A percentile compares a stretch with the other conserved stretches of the same genome.
phyloP scores from a whole-genome alignment of 1,140 invertebrate species.

The Lamellibrachia luymesi region DNA sequence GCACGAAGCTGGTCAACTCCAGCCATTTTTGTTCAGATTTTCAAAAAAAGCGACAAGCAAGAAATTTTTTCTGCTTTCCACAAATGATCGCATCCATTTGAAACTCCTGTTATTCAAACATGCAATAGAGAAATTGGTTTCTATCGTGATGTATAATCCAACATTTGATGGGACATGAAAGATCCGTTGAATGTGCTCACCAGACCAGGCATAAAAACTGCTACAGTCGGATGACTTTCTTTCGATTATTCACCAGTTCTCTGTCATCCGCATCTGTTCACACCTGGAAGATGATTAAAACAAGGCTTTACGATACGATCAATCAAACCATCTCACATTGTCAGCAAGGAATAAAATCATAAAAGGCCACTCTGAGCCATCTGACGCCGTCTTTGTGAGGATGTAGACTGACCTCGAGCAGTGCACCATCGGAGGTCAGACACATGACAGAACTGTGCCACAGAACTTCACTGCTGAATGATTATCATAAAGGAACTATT shows the following conservation, averaged over 20 bases:
- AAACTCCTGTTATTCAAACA: neutral
- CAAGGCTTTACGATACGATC: neutral
- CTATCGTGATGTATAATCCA: neutral
- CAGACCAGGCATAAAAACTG: neutral
- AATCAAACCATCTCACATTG: neutral
- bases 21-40: neutral
- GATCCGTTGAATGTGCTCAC: neutral
- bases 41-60: neutral
- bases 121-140: neutral
- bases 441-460: neutral
- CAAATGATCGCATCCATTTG: neutral
- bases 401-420: neutral
- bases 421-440: neutral
- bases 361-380: neutral
- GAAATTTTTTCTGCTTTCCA: neutral
- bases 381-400: neutral
- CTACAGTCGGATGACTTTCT: neutral
- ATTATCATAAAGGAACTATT: neutral
- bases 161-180: neutral
- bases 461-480: neutral
- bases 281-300: neutral
- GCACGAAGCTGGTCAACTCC: neutral
- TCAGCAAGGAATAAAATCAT: constrained; percentile 1
- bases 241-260: neutral
- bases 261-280: neutral